phyloP scores from a whole-genome alignment of 2,797 vertebrate species.

The Coregonus suidteri region DNA sequence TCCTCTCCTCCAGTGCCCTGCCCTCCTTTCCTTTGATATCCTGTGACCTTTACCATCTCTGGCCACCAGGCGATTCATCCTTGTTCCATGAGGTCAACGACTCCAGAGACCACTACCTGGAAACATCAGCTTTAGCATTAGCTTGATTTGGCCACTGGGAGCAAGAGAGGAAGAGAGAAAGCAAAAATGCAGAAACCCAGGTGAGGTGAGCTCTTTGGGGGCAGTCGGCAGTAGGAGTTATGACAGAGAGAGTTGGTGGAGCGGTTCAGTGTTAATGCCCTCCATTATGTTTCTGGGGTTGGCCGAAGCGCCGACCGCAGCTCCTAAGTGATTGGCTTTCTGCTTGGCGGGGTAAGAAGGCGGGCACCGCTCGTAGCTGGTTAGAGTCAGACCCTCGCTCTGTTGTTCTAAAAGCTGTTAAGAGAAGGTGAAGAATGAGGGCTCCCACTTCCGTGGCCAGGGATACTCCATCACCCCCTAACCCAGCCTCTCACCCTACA shows the following conservation, averaged over 20 bases:
- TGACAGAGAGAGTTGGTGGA: conserved; percentile 7
- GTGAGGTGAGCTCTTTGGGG: background rate
- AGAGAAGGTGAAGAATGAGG: background rate
- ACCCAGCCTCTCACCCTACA: background rate
- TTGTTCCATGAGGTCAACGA: background rate
- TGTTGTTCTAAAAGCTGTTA: background rate
- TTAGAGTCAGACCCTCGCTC: background rate
- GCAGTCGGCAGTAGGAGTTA: background rate
- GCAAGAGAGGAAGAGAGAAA: conserved; percentile 1
- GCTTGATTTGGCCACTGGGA: background rate
- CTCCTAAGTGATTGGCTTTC: conserved; percentile 48
- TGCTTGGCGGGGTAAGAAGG: conserved; percentile 28
- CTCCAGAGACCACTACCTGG: background rate
- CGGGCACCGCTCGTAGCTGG: background rate
- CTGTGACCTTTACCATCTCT: background rate
- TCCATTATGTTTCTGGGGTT: conserved; percentile 37
- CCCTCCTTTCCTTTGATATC: background rate
- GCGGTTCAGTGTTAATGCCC: conserved; percentile 33
- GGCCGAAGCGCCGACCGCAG: background rate
- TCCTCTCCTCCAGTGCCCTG: background rate
- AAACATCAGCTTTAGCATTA: background rate
- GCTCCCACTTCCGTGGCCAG: background rate
- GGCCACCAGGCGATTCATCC: background rate
- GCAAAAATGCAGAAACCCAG: background rate
- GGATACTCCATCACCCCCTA: background rate